Percentiles rank a stretch among this genome's conserved stretches.
Conservation (phyloP, 2,888 invertebrate genomes). For the Craniophora ligustri region DNA sequence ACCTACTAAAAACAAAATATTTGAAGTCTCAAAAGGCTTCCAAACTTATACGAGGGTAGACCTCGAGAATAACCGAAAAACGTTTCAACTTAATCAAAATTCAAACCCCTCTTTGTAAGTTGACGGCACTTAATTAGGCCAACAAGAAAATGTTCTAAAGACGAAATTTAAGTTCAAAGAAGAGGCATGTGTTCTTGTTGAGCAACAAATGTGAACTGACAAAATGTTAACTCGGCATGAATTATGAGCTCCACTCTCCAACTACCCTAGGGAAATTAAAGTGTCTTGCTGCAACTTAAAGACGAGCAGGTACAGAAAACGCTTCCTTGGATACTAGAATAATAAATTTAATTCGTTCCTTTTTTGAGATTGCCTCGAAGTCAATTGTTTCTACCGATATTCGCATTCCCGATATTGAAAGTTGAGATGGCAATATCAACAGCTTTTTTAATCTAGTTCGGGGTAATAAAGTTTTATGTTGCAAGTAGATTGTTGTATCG, state of each 20-base stretch:
- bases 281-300: conserved; percentile 86
- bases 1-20: conserved; percentile 22
- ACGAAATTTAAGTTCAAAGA: conserved; percentile 74
- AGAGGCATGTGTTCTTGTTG: conserved; percentile 70
- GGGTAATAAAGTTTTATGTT: conserved; percentile 27
- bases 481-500: conserved; percentile 7
- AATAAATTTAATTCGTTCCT: conserved; percentile 76
- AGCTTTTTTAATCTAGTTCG: conserved; percentile 27
- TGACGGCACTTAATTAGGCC: conserved; percentile 66
- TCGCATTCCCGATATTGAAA: conserved; percentile 25
- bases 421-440: conserved; percentile 13
- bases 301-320: conserved; percentile 78
- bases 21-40: conserved; percentile 33
- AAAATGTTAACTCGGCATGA: conserved; percentile 87
- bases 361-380: conserved; percentile 68
- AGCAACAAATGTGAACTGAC: conserved; percentile 85
- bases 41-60: conserved; percentile 22
- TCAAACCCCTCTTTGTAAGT: conserved; percentile 56
- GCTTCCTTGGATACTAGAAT: conserved; percentile 68
- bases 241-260: conserved; percentile 81
- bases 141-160: conserved; percentile 64
- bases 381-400: conserved; percentile 58
- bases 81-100: conserved; percentile 61
- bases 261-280: conserved; percentile 85
- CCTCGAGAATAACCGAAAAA: conserved; percentile 44